Percentiles rank a stretch among this genome's conserved stretches.
Conservation (phyloP, 2,888 invertebrate species). For the Drosophila paranaensis region DNA sequence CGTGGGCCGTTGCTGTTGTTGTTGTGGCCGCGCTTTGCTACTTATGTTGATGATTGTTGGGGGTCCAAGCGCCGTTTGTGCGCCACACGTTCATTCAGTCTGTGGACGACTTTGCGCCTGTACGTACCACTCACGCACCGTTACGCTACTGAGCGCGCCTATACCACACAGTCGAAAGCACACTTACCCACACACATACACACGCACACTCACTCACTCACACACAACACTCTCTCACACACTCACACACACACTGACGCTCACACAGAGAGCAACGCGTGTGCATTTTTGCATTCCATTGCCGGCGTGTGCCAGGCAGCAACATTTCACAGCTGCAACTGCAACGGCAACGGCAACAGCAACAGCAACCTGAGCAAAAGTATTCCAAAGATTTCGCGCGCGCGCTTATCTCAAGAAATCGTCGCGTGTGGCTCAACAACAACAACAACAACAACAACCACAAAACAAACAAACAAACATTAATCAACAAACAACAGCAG, state of each 20-base stretch:
- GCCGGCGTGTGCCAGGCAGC: constrained; percentile 72
- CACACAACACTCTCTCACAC: constrained; percentile 28
- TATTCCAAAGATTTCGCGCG: constrained; percentile 56
- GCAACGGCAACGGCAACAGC: constrained; percentile 41
- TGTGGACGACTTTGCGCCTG: constrained; percentile 83
- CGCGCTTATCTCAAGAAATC: constrained; percentile 54
- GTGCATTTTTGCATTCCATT: constrained; percentile 67
- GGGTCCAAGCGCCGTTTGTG: constrained; percentile 81
- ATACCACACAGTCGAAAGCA: constrained; percentile 20
- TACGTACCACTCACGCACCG: constrained; percentile 80
- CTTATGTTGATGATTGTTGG: constrained; percentile 78
- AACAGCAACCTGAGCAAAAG: constrained; percentile 45
- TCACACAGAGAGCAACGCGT: constrained; percentile 37
- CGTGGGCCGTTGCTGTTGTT: constrained; percentile 51
- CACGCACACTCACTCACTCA: constrained; percentile 16
- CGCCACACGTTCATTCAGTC: constrained; percentile 83
- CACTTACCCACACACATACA: constrained; percentile 23
- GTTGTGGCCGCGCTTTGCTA: constrained; percentile 64
- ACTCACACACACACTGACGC: constrained; percentile 18
- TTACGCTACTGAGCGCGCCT: constrained; percentile 57
- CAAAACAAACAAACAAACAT: constrained; percentile 23
- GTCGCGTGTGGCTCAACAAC: constrained; percentile 57
- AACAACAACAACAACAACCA: constrained; percentile 18
- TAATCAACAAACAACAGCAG: constrained; percentile 17
- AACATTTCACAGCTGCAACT: constrained; percentile 61